Evolutionary conservation across 2,797 vertebrate genomes (phyloP).

Genomic region (Eutrigla gurnardus): DNA sequence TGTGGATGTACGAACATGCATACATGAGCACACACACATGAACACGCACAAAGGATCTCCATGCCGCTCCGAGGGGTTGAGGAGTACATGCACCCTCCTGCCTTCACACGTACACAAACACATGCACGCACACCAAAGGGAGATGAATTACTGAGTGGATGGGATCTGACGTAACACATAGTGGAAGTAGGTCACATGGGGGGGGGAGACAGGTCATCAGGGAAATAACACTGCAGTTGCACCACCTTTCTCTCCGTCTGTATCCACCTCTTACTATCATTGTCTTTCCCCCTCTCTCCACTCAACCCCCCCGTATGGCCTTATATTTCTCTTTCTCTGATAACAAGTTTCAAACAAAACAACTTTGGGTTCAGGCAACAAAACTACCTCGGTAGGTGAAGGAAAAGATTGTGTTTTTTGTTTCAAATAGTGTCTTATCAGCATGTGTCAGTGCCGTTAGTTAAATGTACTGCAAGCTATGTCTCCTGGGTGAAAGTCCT

Average conservation of each 20-base stretch:
- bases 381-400: too few relatives aligned
- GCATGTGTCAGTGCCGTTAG: not conserved
- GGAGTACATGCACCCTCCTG: constrained; percentile 18
- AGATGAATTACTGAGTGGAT: constrained; percentile 79
- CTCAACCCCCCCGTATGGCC: constrained; percentile 22
- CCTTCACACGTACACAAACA: constrained; percentile 23
- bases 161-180: constrained; percentile 76
- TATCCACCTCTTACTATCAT: constrained; percentile 35
- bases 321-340: constrained; percentile 9
- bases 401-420: too few relatives aligned
- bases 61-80: constrained; percentile 24
- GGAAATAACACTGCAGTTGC: constrained; percentile 75
- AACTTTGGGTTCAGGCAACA: too few relatives aligned
- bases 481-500: too few relatives aligned
- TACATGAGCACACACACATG: not conserved
- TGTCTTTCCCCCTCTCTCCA: constrained; percentile 15
- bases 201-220: constrained; percentile 73
- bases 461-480: not conserved
- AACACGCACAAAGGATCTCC: constrained; percentile 16
- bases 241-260: constrained; percentile 51
- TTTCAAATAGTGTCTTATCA: too few relatives aligned
- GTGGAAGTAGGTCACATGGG: constrained; percentile 80
- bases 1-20: constrained; percentile 18
- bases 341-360: constrained; percentile 5
- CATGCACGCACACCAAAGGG: constrained; percentile 48